Evolutionary conservation across 1,140 invertebrate species (phyloP).

Genomic region (Popillia japonica): DNA sequence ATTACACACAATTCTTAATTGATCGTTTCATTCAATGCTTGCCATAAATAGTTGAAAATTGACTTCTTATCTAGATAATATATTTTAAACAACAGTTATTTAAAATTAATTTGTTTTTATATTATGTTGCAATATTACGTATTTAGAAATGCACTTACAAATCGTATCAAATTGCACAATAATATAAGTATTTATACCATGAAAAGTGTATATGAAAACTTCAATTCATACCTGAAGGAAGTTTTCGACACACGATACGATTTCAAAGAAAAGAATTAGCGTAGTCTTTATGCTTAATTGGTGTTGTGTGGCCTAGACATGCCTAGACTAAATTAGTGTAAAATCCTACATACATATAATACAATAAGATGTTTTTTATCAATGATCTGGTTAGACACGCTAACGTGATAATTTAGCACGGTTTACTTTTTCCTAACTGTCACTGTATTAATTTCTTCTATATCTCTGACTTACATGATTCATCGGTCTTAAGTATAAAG

Average conservation of each 20-base stretch:
- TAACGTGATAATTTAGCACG: background rate
- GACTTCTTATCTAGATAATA: too few relatives aligned
- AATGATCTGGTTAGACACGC: background rate
- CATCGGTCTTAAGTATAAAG: background rate
- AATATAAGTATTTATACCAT: background rate
- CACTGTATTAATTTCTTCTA: background rate
- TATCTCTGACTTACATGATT: background rate
- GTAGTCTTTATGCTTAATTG: background rate
- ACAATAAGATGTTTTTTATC: background rate
- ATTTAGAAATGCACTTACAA: too few relatives aligned
- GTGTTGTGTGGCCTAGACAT: background rate
- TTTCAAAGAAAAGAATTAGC: background rate
- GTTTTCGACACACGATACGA: background rate
- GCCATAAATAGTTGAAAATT: too few relatives aligned
- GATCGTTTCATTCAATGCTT: too few relatives aligned
- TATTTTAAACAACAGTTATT: too few relatives aligned
- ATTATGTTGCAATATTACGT: too few relatives aligned
- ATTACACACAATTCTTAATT: too few relatives aligned
- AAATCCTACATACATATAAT: background rate
- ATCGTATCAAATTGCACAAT: background rate
- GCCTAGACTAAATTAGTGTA: background rate
- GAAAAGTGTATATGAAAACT: background rate
- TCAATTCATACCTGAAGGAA: background rate
- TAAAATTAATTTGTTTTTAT: too few relatives aligned
- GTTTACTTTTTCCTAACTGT: conserved; percentile 5